Evolutionary conservation across 2,888 invertebrate species (phyloP).

Genomic region (Hydraecia micacea): DNA sequence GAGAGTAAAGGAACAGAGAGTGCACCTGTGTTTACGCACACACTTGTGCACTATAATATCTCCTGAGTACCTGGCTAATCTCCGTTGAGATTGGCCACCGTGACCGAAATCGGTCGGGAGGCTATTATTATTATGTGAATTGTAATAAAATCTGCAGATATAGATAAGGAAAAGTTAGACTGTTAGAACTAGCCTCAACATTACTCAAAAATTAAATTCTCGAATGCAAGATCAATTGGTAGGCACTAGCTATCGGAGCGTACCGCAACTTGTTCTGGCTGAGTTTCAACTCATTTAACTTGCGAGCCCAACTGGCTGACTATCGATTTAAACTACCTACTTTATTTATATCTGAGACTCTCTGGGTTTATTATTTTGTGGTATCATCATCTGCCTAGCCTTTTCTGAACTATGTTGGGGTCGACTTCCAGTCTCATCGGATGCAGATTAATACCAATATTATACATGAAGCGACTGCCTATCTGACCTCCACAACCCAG

Average conservation of each 20-base stretch:
- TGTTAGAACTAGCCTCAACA: neutral
- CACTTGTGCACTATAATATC: no score
- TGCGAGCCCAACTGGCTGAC: constrained; percentile 12
- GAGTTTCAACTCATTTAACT: constrained; percentile 62
- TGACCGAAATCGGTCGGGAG: no score
- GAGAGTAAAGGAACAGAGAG: no score
- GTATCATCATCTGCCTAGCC: no score
- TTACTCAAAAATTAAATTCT: neutral
- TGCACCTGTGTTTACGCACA: no score
- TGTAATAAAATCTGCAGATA: neutral
- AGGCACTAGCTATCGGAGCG: constrained; percentile 14
- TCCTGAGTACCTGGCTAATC: no score
- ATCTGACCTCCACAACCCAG: no score
- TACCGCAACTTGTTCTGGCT: constrained; percentile 29
- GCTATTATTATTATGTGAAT: neutral
- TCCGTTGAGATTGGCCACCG: no score
- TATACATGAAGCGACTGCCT: no score
- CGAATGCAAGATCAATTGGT: constrained; percentile 32
- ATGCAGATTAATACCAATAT: no score
- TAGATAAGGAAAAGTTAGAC: neutral
- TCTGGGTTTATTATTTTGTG: neutral
- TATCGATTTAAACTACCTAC: constrained; percentile 47
- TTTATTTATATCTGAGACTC: constrained; percentile 27
- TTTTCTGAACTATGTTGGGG: no score
- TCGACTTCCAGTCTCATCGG: no score